Conservation (phyloP, 2,888 invertebrate genomes). For the Drosophila birchii region DNA sequence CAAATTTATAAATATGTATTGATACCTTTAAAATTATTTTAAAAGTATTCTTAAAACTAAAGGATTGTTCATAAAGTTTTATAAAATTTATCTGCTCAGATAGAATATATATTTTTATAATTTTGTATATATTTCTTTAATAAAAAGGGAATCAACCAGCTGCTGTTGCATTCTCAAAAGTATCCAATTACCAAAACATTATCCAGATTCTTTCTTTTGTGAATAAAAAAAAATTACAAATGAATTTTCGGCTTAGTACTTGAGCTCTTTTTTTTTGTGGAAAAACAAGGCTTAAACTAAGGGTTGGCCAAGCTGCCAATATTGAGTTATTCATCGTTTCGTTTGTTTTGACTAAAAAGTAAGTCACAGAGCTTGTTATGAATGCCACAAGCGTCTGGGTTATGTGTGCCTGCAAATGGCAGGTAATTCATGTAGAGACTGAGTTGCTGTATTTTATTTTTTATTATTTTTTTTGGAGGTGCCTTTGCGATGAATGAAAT, state of each 20-base stretch:
- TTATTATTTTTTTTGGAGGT: not conserved
- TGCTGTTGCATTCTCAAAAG: too few species aligned
- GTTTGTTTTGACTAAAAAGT: constrained; percentile 35
- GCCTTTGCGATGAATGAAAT: constrained; percentile 65
- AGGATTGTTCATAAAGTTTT: not conserved
- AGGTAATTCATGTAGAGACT: constrained; percentile 54
- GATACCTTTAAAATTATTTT: too few species aligned
- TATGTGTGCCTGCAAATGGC: constrained; percentile 54
- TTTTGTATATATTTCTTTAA: not conserved
- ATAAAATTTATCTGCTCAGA: too few species aligned
- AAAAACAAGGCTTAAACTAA: constrained; percentile 54
- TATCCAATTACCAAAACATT: constrained; percentile 45
- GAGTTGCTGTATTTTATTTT: not conserved
- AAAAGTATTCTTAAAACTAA: not conserved
- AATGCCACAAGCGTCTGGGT: constrained; percentile 49
- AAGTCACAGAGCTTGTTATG: constrained; percentile 56
- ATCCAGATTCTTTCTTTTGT: constrained; percentile 10
- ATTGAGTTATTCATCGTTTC: constrained; percentile 24
- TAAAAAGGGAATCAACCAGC: not conserved
- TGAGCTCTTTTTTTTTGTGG: constrained; percentile 49
- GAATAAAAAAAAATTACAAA: constrained; percentile 6
- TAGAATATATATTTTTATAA: not conserved
- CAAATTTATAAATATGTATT: too few species aligned
- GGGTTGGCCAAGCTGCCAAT: constrained; percentile 34
- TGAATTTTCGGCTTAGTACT: not conserved